Base-by-base conservation (phyloP, 2,888 invertebrate species). In the Diarsia mendica region DNA sequence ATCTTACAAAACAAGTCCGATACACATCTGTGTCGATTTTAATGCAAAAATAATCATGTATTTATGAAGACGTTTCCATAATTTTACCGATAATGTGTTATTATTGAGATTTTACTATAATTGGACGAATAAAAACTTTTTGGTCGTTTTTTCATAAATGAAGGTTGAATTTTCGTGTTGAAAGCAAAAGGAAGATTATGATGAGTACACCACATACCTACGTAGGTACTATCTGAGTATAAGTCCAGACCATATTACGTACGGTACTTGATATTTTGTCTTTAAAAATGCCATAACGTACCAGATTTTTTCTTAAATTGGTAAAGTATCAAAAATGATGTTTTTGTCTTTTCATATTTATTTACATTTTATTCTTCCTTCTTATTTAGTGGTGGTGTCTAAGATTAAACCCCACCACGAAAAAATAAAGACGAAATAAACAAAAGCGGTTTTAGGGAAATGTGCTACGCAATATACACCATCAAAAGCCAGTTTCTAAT, bases 41-140 rank as follows among this genome's bases (percentile, higher is more conserved):
- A 85, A 80, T 82, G 83, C 74, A 79, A 80, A 85, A 87, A 86
- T 86, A 85, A 84, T 82, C 76, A 82, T 72, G 74, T 78, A 79
- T 75, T 83, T 84, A 87, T 87, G 76, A 84, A 85, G 87, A 85
- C 72, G 67, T 86, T 85, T 78, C 76, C 77, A 87, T 83, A 88
- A 87, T 82, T 75, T 83, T 69, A 76, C 79, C 82, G 79, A 88
- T 82, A 81, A 81, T 83, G 83, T 83, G 75, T 76, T 80, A 86
- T 79, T 86, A 86, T 83, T 77, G 77, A 73, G 78, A 80, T 83
- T 85, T 88, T 75, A 85, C 74, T 73, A 83, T 82, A 85, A 87
- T 85, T 81, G 84, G 72, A 74, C 18, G 68, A 70, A 77, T 77
- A 61, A 81, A 77, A 72, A 51, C 55, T 48, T 75, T 72, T 75